These are phyloP conservation scores for Myotis daubentonii DNA, from an alignment of 2,797 vertebrate genomes.

Conservation along the genomic window DNA sequence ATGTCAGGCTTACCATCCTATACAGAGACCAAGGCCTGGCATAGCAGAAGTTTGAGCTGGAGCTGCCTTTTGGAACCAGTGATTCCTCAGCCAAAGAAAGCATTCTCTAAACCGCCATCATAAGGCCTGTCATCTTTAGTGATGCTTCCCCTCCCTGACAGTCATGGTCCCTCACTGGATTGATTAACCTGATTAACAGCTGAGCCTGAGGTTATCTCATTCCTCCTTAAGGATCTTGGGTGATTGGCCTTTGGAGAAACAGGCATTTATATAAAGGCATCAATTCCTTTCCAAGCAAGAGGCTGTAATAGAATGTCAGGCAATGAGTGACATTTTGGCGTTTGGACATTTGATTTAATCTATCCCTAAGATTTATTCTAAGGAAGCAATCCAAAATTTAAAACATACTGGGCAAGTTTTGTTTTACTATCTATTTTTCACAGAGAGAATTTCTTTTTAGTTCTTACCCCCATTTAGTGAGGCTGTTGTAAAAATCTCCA, in stretches of 20 bases:
- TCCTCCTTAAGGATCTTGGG: background rate
- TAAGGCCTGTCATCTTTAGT: background rate
- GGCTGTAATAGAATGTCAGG: background rate
- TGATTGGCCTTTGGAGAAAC: background rate
- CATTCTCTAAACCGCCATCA: background rate
- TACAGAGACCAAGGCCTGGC: background rate
- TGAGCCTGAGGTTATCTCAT: background rate
- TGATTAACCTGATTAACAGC: background rate
- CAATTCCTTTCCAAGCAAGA: background rate
- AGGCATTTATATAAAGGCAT: background rate
- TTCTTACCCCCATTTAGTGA: background rate
- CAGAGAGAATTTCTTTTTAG: conserved; percentile 23
- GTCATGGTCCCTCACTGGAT: background rate
- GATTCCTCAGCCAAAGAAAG: background rate
- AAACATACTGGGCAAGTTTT: conserved; percentile 24
- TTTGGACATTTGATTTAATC: conserved; percentile 16
- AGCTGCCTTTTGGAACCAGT: background rate
- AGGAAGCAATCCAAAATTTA: conserved; percentile 51
- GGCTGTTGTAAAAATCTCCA: conserved; percentile 47
- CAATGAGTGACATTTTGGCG: background rate
- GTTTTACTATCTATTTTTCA: conserved; percentile 53
- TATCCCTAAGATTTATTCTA: conserved; percentile 27
- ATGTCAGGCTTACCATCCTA: background rate
- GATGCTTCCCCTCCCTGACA: background rate
- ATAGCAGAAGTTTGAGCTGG: background rate